Percentiles rank a stretch among this genome's conserved stretches.
Conservation (phyloP, 2,888 invertebrate species). For the Diachrysia chrysitis region DNA sequence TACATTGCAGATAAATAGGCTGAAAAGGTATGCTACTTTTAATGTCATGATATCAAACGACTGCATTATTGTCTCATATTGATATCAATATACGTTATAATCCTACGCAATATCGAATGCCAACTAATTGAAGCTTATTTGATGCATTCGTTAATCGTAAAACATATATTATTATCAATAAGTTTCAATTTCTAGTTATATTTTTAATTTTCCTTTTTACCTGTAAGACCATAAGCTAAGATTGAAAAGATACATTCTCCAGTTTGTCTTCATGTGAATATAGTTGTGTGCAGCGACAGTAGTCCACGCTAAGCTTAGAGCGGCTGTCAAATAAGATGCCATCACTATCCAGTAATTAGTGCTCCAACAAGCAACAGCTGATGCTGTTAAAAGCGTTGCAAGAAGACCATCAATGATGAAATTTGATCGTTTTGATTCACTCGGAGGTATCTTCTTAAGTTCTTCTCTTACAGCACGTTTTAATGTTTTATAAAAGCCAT, state of each 20-base stretch:
- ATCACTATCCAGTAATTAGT: constrained; percentile 69
- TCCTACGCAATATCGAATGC: too few relatives aligned
- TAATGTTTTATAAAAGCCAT: constrained; percentile 93
- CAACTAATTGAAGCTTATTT: too few relatives aligned
- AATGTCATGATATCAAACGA: too few relatives aligned
- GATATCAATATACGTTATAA: too few relatives aligned
- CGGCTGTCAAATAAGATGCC: constrained; percentile 70
- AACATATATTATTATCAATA: too few relatives aligned
- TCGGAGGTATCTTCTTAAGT: constrained; percentile 86
- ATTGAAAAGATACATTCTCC: constrained; percentile 94
- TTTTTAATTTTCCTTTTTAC: constrained; percentile 64
- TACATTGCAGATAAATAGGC: too few relatives aligned
- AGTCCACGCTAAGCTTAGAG: constrained; percentile 89
- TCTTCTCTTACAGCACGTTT: constrained; percentile 89
- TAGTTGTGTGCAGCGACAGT: constrained; percentile 93
- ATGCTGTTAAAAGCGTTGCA: constrained; percentile 72
- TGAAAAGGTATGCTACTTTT: too few relatives aligned
- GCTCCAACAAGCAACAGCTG: constrained; percentile 71
- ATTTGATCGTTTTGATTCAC: constrained; percentile 62
- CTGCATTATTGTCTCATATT: too few relatives aligned
- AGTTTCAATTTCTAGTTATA: too few relatives aligned
- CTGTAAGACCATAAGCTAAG: constrained; percentile 91
- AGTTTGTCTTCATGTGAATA: constrained; percentile 93
- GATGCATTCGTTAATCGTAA: too few relatives aligned
- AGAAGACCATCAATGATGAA: constrained; percentile 79